Evolutionary conservation across 2,113 vertebrate genomes (phyloP).

Genomic region (Callorhinus ursinus): DNA sequence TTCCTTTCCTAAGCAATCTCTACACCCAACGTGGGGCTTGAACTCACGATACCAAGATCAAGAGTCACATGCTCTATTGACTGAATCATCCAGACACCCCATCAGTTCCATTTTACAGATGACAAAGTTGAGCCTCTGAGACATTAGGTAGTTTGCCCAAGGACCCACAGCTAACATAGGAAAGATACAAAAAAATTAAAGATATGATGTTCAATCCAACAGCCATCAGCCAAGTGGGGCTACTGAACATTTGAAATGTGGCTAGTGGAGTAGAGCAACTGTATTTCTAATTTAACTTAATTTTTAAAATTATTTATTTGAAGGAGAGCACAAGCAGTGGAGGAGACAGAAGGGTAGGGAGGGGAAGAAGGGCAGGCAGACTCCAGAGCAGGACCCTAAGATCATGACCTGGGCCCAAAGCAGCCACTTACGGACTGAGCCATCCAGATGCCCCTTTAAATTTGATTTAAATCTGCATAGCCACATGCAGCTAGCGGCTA

Average conservation of each 20-base stretch:
- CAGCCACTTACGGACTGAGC: neutral
- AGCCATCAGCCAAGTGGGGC: neutral
- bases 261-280: neutral
- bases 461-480: neutral
- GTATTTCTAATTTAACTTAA: neutral
- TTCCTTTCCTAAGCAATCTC: neutral
- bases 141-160: neutral
- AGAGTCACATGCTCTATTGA: neutral
- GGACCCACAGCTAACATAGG: neutral
- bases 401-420: neutral
- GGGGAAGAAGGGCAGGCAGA: neutral
- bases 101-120: neutral
- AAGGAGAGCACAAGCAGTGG: neutral
- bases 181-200: neutral
- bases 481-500: neutral
- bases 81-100: neutral
- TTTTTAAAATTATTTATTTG: neutral
- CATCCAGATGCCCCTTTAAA: neutral
- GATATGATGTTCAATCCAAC: neutral
- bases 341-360: neutral
- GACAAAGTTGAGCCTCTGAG: neutral
- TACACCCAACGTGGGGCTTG: neutral
- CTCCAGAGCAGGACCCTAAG: neutral
- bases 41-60: neutral
- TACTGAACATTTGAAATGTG: neutral